phyloP scores from a whole-genome alignment of 2,797 vertebrate species.

The Okamejei kenojei region DNA sequence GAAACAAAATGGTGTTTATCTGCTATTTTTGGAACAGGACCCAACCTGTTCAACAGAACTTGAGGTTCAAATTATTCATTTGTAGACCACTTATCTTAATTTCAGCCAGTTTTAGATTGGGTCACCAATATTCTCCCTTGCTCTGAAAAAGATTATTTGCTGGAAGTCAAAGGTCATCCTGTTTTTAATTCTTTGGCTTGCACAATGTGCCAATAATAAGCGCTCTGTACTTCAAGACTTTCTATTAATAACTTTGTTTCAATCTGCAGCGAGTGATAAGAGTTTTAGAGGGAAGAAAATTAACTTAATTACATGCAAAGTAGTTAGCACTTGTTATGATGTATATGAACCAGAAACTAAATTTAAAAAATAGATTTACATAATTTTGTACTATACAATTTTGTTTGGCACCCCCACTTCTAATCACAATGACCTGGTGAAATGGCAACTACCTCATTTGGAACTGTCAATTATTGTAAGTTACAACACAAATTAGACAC shows the following conservation, averaged over 20 bases:
- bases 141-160: no score
- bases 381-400: neutral
- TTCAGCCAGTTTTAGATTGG: no score
- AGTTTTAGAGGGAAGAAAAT: neutral
- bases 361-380: neutral
- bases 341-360: neutral
- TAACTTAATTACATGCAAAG: neutral
- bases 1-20: no score
- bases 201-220: no score
- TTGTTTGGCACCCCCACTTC: neutral
- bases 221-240: neutral
- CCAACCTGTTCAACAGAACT: no score
- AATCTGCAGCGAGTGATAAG: neutral
- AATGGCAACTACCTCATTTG: neutral
- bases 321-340: neutral
- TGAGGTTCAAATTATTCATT: no score
- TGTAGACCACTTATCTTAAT: no score
- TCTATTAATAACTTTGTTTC: neutral
- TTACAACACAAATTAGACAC: neutral
- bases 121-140: no score
- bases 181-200: no score
- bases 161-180: no score
- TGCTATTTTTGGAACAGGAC: no score
- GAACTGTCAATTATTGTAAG: neutral
- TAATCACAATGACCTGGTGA: neutral